Percentiles rank a stretch among this genome's conserved stretches.
Conservation (phyloP, 1,140 invertebrate genomes). For the Wasmannia auropunctata region DNA sequence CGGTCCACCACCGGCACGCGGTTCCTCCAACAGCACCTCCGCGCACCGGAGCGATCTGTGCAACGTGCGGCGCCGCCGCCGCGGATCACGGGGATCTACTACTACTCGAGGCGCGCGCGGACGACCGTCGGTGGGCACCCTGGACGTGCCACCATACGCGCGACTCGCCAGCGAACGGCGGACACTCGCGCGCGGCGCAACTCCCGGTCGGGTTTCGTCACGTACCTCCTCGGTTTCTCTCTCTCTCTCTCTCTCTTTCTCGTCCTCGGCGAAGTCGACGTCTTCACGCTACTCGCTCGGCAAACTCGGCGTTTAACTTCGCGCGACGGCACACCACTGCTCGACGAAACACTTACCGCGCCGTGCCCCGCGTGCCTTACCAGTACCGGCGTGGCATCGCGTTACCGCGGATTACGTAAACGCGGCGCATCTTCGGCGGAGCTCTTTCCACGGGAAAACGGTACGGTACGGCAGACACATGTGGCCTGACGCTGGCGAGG, state of each 20-base stretch:
- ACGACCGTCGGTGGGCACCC: not conserved
- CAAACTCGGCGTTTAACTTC: not conserved
- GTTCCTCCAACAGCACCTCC: not conserved
- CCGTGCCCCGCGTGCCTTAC: not conserved
- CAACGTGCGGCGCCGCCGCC: slow-evolving; percentile 1
- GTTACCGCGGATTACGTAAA: slow-evolving; percentile 78
- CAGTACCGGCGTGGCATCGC: slow-evolving; percentile 62
- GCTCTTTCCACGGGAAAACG: slow-evolving; percentile 69
- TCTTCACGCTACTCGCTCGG: not conserved
- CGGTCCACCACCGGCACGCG: not conserved
- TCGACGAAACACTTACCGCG: not conserved
- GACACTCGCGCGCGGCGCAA: slow-evolving; percentile 21
- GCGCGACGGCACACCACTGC: not conserved
- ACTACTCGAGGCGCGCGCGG: not conserved
- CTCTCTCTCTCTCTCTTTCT: too few relatives aligned
- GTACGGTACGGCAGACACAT: slow-evolving; percentile 75
- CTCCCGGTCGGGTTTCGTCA: slow-evolving; percentile 6
- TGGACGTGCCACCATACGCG: not conserved
- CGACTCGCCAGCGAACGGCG: not conserved
- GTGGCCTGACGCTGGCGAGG: slow-evolving; percentile 77
- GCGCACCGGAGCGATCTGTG: too few relatives aligned
- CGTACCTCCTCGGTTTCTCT: not conserved
- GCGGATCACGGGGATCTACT: not conserved
- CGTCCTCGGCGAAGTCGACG: not conserved
- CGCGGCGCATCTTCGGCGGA: slow-evolving; percentile 73